A percentile compares a stretch with the other conserved stretches of the same genome.
Evolutionary conservation across 2,797 vertebrate genomes (phyloP).

Genomic region (Eremophila alpestris): DNA sequence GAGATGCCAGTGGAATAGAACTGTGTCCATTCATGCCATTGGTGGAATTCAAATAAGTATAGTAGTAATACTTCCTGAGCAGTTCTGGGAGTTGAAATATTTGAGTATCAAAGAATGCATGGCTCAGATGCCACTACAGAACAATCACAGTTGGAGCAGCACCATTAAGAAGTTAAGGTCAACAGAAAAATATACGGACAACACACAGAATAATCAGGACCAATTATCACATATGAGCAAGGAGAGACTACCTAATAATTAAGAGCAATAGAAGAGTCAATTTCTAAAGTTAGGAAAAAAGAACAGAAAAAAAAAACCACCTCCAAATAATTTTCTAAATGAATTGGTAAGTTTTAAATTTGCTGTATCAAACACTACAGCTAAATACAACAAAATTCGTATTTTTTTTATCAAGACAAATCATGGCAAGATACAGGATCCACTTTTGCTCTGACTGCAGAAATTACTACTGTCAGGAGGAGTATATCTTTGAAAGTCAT

Average conservation of each 20-base stretch:
- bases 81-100: background rate
- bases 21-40: background rate
- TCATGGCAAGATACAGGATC: background rate
- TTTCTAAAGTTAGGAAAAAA: background rate
- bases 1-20: background rate
- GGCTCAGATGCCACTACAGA: background rate
- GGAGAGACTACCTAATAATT: background rate
- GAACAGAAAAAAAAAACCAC: fast-evolving
- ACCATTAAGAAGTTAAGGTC: background rate
- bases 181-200: background rate
- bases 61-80: background rate
- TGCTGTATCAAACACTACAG: background rate
- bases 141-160: background rate
- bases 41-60: background rate
- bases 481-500: background rate
- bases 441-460: background rate
- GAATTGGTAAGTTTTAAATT: background rate
- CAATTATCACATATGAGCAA: background rate
- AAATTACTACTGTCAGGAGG: background rate
- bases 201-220: background rate
- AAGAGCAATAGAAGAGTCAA: background rate
- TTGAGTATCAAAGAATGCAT: background rate
- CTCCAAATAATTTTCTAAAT: background rate
- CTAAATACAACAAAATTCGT: background rate
- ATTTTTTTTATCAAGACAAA: background rate